A percentile compares a stretch with the other conserved stretches of the same genome.
Conservation (phyloP, 64 coral and sea anemone species). For the Anthopleura sola region DNA sequence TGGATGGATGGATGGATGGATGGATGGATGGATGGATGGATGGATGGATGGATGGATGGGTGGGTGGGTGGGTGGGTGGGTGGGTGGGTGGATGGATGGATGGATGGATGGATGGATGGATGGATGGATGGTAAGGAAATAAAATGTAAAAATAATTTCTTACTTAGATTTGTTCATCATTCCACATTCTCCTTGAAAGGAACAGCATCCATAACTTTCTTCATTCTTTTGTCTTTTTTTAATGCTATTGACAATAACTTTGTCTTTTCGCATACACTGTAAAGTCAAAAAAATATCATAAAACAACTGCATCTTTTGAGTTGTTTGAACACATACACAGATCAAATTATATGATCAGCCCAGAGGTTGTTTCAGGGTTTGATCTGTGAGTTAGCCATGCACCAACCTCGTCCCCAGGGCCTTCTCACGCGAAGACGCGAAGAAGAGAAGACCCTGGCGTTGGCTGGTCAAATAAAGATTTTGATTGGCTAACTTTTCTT, state of each 20-base stretch:
- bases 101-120: neutral
- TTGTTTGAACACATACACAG: neutral
- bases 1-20: too few species aligned
- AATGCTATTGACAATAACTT: slow-evolving; percentile 41
- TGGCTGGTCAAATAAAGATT: too few species aligned
- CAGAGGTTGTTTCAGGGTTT: too few species aligned
- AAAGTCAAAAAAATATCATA: neutral
- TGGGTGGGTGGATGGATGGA: neutral
- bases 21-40: neutral
- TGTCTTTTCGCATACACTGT: slow-evolving; percentile 66
- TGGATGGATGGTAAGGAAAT: neutral
- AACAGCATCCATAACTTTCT: slow-evolving; percentile 53
- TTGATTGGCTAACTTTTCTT: too few species aligned
- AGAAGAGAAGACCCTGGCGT: too few species aligned
- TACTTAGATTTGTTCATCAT: slow-evolving; percentile 17
- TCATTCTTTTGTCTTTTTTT: slow-evolving; percentile 22
- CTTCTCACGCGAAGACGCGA: too few species aligned
- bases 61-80: neutral
- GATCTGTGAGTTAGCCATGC: too few species aligned
- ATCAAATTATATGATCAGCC: too few species aligned
- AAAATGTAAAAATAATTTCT: neutral
- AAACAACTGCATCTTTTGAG: neutral
- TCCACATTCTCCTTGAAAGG: slow-evolving; percentile 66
- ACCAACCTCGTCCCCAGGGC: too few species aligned
- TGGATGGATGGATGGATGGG: neutral